phyloP scores from a whole-genome alignment of 2,888 invertebrate species.

The Melitaea athalia region DNA sequence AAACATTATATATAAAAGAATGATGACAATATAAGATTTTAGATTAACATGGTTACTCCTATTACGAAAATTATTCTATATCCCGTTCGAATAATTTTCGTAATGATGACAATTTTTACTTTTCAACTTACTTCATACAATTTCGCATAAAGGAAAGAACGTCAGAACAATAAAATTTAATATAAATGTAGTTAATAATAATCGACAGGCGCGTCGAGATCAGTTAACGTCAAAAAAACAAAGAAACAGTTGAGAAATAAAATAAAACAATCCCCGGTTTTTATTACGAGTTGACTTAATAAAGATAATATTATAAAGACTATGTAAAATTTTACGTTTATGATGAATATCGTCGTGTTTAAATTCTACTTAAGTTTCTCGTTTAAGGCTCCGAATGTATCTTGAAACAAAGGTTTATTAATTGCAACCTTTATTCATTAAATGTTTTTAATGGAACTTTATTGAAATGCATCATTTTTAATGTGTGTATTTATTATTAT shows the following conservation, averaged over 20 bases:
- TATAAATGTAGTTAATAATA: conserved; percentile 24
- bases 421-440: background rate
- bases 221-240: conserved; percentile 50
- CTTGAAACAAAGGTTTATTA: background rate
- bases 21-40: no score
- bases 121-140: background rate
- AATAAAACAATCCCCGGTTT: conserved; percentile 42
- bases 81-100: no score
- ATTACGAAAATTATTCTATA: no score
- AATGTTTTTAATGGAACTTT: background rate
- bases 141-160: background rate
- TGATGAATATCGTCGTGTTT: conserved; percentile 45
- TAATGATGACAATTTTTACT: background rate
- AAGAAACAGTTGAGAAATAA: conserved; percentile 52
- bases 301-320: conserved; percentile 60
- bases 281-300: conserved; percentile 64
- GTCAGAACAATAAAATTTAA: background rate
- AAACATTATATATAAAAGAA: no score
- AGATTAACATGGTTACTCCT: no score
- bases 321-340: conserved; percentile 61
- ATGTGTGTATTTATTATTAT: background rate
- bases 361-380: conserved; percentile 31
- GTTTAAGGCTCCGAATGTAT: conserved; percentile 24
- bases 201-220: conserved; percentile 49
- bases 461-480: background rate